Conservation (phyloP, 2,797 vertebrate species). For the Carcharodon carcharias region DNA sequence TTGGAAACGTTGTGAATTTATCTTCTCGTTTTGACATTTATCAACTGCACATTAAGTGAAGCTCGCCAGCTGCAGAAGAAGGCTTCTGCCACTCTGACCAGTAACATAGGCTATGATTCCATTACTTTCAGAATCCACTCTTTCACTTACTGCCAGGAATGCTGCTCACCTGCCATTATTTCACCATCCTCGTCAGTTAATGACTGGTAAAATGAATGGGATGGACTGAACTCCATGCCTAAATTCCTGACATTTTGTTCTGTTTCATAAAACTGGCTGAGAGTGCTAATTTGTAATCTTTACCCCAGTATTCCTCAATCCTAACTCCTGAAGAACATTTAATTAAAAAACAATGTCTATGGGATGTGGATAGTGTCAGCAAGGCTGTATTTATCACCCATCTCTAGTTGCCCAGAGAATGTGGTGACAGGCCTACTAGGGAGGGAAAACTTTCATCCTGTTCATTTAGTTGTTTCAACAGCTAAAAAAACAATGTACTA, state of each 20-base stretch:
- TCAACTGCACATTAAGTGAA: background rate
- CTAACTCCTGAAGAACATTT: background rate
- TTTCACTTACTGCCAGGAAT: background rate
- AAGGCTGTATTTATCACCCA: background rate
- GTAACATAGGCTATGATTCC: background rate
- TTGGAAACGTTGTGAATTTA: background rate
- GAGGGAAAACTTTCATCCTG: background rate
- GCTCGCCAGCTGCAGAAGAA: background rate
- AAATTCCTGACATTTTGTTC: background rate
- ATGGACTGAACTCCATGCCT: background rate
- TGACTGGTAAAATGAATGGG: background rate
- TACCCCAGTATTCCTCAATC: background rate
- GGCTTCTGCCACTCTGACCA: background rate
- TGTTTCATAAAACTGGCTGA: background rate
- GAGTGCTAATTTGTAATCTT: background rate
- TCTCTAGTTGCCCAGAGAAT: background rate
- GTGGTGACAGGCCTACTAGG: background rate
- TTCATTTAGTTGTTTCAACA: background rate
- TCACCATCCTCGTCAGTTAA: background rate
- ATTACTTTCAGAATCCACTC: background rate
- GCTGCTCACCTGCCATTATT: background rate
- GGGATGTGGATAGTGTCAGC: background rate
- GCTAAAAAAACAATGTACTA: background rate
- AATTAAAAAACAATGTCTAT: background rate
- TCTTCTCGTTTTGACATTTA: background rate